Percentiles rank a stretch among this genome's conserved stretches.
Conservation (phyloP, 2,797 vertebrate genomes). For the Pelochelys cantorii region DNA sequence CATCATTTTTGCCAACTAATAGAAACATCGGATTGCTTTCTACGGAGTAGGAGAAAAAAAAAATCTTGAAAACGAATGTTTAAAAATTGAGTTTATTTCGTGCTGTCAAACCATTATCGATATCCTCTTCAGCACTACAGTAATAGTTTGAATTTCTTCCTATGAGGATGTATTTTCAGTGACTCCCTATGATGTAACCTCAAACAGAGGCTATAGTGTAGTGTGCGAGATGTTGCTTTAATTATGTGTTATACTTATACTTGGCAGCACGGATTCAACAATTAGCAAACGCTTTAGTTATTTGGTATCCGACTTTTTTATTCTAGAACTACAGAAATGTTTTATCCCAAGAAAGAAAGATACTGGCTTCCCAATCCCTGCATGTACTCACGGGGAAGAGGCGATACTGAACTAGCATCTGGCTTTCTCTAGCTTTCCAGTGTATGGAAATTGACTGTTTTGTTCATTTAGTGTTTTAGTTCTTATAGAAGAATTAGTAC, state of each 20-base stretch:
- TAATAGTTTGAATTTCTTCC: conserved; percentile 17
- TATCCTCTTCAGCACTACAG: conserved; percentile 22
- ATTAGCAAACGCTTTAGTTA: not conserved
- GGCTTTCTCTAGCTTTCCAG: conserved; percentile 15
- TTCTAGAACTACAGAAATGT: not conserved
- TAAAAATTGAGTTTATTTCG: not conserved
- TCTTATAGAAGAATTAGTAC: conserved; percentile 58
- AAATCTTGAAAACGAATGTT: not conserved
- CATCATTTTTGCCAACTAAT: not conserved
- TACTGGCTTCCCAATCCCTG: not conserved
- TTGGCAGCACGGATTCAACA: not conserved
- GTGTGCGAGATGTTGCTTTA: not conserved
- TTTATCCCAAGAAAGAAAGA: not conserved
- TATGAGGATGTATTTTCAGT: not conserved
- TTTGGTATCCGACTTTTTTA: not conserved
- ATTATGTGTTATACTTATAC: accelerated
- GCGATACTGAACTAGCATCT: too few relatives aligned
- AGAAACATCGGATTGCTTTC: not conserved
- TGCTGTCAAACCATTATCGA: conserved; percentile 4
- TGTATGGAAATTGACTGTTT: conserved; percentile 58
- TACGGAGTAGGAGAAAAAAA: not conserved
- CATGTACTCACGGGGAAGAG: not conserved
- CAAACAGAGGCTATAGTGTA: not conserved
- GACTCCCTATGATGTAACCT: not conserved
- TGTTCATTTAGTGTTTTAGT: conserved; percentile 55